Conservation (phyloP, 1,140 invertebrate species). For the Procambarus clarkii region DNA sequence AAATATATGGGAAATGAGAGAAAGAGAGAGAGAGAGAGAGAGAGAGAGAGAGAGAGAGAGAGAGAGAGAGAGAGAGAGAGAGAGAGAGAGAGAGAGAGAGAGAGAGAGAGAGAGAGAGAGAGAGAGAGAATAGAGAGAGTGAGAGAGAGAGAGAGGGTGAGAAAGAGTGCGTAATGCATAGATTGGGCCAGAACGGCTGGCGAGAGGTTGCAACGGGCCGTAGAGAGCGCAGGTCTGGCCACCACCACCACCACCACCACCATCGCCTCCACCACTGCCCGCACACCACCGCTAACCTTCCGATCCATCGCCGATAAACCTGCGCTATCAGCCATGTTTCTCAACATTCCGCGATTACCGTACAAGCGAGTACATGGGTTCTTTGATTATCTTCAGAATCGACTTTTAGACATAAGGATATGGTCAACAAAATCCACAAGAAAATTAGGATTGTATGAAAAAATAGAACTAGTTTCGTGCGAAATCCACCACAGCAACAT, state of each 20-base stretch:
- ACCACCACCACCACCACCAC: background rate
- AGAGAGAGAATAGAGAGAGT: no score
- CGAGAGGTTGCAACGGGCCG: background rate
- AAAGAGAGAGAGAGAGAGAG: conserved; percentile 1
- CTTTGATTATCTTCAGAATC: background rate
- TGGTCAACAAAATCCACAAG: background rate
- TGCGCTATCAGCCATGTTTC: background rate
- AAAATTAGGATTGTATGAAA: background rate
- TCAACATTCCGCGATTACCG: background rate
- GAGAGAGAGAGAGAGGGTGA: background rate
- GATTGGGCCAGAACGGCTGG: background rate
- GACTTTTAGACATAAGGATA: background rate
- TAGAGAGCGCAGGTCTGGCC: background rate
- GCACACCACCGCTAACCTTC: conserved; percentile 10
- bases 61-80: conserved; percentile 13
- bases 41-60: conserved; percentile 2
- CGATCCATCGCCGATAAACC: background rate
- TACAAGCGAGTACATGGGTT: background rate
- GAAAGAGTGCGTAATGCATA: no score
- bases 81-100: conserved; percentile 3
- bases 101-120: background rate
- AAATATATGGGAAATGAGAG: no score
- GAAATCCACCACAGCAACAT: no score
- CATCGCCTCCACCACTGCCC: background rate
- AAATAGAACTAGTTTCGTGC: background rate